Conservation (phyloP, 2,797 vertebrate species). For the Threskiornis aethiopicus region DNA sequence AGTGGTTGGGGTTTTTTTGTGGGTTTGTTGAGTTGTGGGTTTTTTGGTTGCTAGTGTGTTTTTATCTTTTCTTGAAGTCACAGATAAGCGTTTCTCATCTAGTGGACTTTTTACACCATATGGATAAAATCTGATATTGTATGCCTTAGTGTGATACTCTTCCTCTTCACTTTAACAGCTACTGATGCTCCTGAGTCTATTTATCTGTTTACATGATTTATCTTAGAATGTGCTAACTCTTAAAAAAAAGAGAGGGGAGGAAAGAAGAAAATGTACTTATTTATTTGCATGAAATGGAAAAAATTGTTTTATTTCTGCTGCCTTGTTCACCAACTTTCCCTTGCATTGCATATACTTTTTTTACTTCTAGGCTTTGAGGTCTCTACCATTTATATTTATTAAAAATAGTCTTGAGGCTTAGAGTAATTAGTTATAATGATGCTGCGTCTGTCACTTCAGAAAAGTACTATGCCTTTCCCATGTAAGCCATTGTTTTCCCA, state of each 20-base stretch:
- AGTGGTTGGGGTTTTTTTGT: neutral
- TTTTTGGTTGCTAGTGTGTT: neutral
- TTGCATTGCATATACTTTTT: neutral
- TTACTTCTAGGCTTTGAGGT: neutral
- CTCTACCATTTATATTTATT: neutral
- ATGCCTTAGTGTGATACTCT: neutral
- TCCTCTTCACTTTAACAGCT: neutral
- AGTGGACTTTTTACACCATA: neutral
- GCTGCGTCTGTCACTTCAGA: neutral
- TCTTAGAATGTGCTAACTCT: neutral
- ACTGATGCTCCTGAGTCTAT: neutral
- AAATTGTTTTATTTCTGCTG: neutral
- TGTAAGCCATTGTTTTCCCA: neutral
- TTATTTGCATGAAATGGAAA: neutral
- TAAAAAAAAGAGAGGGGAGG: neutral
- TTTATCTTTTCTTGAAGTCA: constrained; percentile 31
- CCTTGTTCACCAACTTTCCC: neutral
- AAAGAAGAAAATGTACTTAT: neutral
- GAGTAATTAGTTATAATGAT: neutral
- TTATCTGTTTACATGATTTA: neutral
- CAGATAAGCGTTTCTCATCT: neutral
- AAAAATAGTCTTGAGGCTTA: neutral
- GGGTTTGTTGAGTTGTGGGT: neutral
- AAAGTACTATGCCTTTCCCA: neutral
- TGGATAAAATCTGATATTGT: neutral